Evolutionary conservation across 2,113 vertebrate species (phyloP), one percentile per base, ranked within the genome.

Genomic region (Chrysochloris asiatica): DNA sequence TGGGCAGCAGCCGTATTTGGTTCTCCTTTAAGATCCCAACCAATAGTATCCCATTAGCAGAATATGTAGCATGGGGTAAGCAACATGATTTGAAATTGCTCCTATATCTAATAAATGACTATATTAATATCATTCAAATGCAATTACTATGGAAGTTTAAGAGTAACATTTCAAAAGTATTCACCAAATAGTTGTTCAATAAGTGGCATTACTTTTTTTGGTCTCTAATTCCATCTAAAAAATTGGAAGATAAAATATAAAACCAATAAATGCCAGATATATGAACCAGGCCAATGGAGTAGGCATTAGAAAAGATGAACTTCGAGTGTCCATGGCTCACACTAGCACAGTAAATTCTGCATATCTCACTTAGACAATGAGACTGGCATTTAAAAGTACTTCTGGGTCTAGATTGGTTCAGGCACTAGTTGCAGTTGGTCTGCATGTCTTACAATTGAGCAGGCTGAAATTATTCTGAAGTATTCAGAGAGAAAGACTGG

Each of bases 401-500:
- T 8, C 22, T 17, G 43, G 9, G 52, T 86, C 7, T 19, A 79
- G 47, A 79, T 75, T 71, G 41, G 36, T 50, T 86, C 36, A 56
- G 12, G 45, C 14, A n/a, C 13, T 43, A n/a, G 14, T 52, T 17
- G 67, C 9, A 59, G 24, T 52, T 84, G 33, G 8, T 33, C 63
- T 63, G 63, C 3, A 52, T n/a, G 6, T 69, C 24, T 1, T 45
- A 47, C 0, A n/a, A 1, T 50, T 65, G 24, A 83, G 6, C 38
- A 73, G 21, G 24, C 47, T 88, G 56, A 81, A 14, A 61, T n/a
- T 14, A 8, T 89, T 77, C 36, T 2, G 56, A 88, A 90, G 13
- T 59, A 38, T 12, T 80, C 93, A 43, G 5, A 65, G 65, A 89
- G 43, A 67, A 73, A 92, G 30, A 30, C 17, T 84, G 79, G 91